Evolutionary conservation across 2,888 invertebrate species (phyloP).

Genomic region (Craniophora ligustri): DNA sequence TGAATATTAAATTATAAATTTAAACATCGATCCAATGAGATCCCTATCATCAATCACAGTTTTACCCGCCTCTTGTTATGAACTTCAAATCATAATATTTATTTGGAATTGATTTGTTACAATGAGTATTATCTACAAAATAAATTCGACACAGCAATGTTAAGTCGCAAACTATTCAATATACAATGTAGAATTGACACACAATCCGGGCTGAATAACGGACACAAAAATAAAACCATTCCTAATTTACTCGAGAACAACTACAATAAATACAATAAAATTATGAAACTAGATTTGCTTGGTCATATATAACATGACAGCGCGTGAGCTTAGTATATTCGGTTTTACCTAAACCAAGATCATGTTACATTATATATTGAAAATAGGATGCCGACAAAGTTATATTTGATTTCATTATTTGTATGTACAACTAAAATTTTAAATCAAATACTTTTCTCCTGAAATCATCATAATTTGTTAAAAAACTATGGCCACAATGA

Average conservation of each 20-base stretch:
- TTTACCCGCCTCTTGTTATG: slow-evolving; percentile 32
- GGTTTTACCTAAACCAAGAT: slow-evolving; percentile 31
- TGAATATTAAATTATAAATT: slow-evolving; percentile 20
- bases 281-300: slow-evolving; percentile 11
- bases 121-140: slow-evolving; percentile 41
- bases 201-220: background rate
- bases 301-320: slow-evolving; percentile 1
- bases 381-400: slow-evolving; percentile 41
- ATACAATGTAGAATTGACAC: slow-evolving; percentile 31
- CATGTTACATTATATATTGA: slow-evolving; percentile 39
- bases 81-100: slow-evolving; percentile 15
- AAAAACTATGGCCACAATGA: slow-evolving; percentile 52
- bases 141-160: slow-evolving; percentile 19
- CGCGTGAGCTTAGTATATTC: slow-evolving; percentile 18
- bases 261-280: slow-evolving; percentile 30
- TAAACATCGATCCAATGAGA: slow-evolving; percentile 42
- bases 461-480: slow-evolving; percentile 46
- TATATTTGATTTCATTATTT: slow-evolving; percentile 37
- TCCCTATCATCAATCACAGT: slow-evolving; percentile 49
- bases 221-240: slow-evolving; percentile 7
- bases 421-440: slow-evolving; percentile 38
- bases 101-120: slow-evolving; percentile 27
- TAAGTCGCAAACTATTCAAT: slow-evolving; percentile 40
- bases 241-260: slow-evolving; percentile 6
- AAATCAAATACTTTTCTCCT: slow-evolving; percentile 33